These are phyloP conservation scores for Serranus cabrilla DNA, from an alignment of 2,797 vertebrate genomes.

Conservation along the genomic window DNA sequence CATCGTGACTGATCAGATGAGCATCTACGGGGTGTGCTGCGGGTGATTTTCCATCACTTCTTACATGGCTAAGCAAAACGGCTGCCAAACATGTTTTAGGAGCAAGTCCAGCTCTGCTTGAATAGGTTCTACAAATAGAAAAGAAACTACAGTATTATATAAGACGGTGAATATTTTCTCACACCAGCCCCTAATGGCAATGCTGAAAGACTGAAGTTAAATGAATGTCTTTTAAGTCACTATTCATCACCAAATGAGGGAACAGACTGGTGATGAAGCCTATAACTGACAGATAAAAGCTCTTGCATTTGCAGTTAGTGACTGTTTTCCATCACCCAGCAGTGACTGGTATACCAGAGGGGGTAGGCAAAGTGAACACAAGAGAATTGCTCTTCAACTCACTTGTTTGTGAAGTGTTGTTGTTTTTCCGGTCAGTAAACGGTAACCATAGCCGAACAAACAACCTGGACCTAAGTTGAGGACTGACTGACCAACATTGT, in stretches of 20 bases:
- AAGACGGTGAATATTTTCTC: background rate
- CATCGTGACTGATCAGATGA: constrained; percentile 35
- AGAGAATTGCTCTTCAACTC: no score
- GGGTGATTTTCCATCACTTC: constrained; percentile 28
- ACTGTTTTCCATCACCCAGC: no score
- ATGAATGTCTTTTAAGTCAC: no score
- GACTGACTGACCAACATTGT: background rate
- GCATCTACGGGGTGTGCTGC: background rate
- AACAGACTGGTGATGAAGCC: no score
- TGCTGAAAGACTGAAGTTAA: background rate
- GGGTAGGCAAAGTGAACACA: no score
- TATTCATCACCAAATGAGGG: no score
- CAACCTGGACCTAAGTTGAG: background rate
- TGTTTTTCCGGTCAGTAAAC: no score
- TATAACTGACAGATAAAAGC: no score
- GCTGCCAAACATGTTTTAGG: background rate
- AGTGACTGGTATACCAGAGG: no score
- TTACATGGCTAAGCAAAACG: background rate
- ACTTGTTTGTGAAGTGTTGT: no score
- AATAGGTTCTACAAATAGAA: background rate
- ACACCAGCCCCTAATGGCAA: background rate
- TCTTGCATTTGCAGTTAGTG: no score
- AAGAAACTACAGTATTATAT: background rate
- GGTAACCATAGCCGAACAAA: no score
- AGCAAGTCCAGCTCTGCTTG: background rate